These are phyloP conservation scores for Capricornis sumatraensis DNA, from an alignment of 2,113 vertebrate genomes.

Conservation along the genomic window DNA sequence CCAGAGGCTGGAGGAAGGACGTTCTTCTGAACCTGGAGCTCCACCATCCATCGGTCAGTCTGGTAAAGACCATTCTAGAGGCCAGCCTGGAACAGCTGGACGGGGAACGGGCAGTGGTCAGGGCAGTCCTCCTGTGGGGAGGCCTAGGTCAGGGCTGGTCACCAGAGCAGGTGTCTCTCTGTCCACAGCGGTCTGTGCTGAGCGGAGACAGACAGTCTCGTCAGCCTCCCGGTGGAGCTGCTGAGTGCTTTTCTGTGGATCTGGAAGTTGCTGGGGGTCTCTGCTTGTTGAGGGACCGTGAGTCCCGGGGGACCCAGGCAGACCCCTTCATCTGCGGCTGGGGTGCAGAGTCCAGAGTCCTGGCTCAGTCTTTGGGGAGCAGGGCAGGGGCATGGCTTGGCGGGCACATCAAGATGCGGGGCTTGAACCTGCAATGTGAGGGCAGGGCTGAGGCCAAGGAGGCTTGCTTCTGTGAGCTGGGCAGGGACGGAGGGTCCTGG, in stretches of 20 bases:
- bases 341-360: background rate
- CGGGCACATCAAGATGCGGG: too few relatives aligned
- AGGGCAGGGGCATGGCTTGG: too few relatives aligned
- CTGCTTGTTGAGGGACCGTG: background rate
- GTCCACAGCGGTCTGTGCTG: background rate
- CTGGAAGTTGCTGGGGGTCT: background rate
- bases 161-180: background rate
- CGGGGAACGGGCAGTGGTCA: background rate
- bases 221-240: background rate
- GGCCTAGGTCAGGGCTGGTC: background rate
- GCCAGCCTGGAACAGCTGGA: background rate
- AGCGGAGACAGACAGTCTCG: background rate
- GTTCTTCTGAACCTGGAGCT: background rate
- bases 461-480: too few relatives aligned
- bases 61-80: background rate
- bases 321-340: accelerated
- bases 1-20: background rate
- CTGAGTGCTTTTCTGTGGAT: background rate
- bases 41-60: background rate
- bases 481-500: background rate
- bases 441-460: background rate
- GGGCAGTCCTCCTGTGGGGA: background rate
- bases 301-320: background rate
- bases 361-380: background rate
- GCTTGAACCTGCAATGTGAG: background rate